Percentiles rank a stretch among this genome's conserved stretches.
phyloP scores from a whole-genome alignment of 2,797 vertebrate genomes.

The Malurus splendens region DNA sequence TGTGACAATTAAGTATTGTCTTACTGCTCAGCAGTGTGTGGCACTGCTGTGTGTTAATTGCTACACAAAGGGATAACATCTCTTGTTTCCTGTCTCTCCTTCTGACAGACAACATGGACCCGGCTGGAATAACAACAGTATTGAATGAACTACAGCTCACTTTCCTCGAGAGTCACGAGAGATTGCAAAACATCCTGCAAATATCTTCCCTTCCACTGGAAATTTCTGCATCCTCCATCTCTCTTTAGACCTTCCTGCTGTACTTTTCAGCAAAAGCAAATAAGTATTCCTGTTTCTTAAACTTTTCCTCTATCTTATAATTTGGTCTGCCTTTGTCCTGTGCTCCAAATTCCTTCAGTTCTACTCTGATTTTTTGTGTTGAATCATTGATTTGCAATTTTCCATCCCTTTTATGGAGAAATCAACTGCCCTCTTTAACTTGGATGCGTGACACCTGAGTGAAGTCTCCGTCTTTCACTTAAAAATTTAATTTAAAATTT shows the following conservation, averaged over 20 bases:
- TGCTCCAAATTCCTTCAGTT: not conserved
- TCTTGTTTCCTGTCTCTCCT: not conserved
- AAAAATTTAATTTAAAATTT: not conserved
- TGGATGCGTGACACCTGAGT: not conserved
- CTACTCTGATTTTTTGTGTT: not conserved
- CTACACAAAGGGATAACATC: not conserved
- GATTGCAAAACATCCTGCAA: not conserved
- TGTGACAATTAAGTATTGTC: not conserved
- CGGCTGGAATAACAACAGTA: not conserved
- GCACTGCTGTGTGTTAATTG: not conserved
- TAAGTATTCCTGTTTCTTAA: not conserved
- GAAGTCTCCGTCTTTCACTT: not conserved
- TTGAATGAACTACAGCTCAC: not conserved
- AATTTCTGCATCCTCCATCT: not conserved
- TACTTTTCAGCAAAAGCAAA: not conserved
- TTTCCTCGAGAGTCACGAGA: not conserved
- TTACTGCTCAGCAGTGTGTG: not conserved
- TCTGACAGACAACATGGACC: not conserved
- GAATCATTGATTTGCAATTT: not conserved
- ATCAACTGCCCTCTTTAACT: not conserved
- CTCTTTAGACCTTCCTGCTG: not conserved
- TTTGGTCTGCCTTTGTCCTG: not conserved
- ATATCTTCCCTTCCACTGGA: not conserved
- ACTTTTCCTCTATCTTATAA: not conserved
- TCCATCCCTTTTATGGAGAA: not conserved